phyloP scores from a whole-genome alignment of 1,140 invertebrate species.

The Aradophagus sp. region DNA sequence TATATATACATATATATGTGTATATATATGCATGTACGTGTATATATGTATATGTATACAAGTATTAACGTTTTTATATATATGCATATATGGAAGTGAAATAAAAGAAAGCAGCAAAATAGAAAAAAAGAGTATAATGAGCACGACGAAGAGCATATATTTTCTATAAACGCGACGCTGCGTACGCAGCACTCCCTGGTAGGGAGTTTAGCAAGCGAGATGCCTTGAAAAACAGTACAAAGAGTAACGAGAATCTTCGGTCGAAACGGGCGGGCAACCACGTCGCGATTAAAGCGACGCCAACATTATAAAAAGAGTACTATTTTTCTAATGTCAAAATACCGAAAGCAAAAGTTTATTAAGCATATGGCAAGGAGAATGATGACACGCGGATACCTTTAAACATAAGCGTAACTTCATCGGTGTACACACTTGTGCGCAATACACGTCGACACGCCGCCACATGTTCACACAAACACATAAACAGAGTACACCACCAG shows the following conservation, averaged over 20 bases:
- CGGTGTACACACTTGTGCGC: constrained; percentile 13
- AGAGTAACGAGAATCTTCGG: constrained; percentile 72
- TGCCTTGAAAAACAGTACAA: constrained; percentile 77
- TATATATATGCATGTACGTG: no score
- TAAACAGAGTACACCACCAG: constrained; percentile 71
- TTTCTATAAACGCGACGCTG: constrained; percentile 72
- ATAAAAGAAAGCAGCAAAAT: constrained; percentile 4
- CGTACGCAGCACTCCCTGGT: constrained; percentile 55
- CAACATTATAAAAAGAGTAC: constrained; percentile 66
- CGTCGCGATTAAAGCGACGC: constrained; percentile 66
- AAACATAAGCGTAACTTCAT: constrained; percentile 67
- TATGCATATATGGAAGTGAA: no score
- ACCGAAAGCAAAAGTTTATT: constrained; percentile 21
- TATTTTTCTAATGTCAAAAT: constrained; percentile 75
- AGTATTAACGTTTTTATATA: no score
- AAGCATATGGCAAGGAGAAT: constrained; percentile 39
- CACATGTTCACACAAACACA: constrained; percentile 17
- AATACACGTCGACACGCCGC: constrained; percentile 14
- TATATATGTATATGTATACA: no score
- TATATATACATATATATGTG: no score
- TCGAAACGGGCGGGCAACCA: constrained; percentile 74
- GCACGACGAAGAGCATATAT: constrained; percentile 67
- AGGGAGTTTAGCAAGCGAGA: constrained; percentile 74
- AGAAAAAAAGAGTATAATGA: constrained; percentile 40
- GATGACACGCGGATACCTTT: constrained; percentile 61